Percentiles rank a stretch among this genome's conserved stretches.
These are phyloP conservation scores for Menidia menidia DNA, from an alignment of 2,797 vertebrate species.

Conservation along the genomic window DNA sequence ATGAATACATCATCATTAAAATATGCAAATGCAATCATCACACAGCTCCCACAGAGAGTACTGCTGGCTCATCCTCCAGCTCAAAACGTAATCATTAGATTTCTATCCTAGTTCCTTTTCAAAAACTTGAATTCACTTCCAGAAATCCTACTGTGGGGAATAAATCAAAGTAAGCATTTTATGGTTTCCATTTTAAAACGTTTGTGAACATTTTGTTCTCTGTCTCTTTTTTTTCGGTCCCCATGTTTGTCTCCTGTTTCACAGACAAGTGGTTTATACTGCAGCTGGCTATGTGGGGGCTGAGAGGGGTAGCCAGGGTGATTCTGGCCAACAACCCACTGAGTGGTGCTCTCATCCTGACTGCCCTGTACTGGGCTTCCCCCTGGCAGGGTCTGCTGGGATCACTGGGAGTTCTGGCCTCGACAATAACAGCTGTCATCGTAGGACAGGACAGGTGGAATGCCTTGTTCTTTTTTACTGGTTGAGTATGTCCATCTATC, in stretches of 20 bases:
- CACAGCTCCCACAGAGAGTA: conserved; percentile 15
- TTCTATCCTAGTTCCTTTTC: neutral
- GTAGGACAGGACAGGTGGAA: conserved; percentile 74
- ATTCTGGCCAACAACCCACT: conserved; percentile 83
- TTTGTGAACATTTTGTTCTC: neutral
- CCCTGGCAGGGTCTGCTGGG: conserved; percentile 82
- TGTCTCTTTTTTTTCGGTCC: neutral
- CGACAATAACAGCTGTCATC: conserved; percentile 80
- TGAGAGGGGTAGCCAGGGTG: conserved; percentile 78
- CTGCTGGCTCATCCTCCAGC: conserved; percentile 2
- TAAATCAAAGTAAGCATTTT: neutral
- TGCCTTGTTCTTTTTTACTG: no score
- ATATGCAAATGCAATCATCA: conserved; percentile 38
- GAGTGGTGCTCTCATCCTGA: conserved; percentile 78
- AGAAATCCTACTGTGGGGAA: neutral
- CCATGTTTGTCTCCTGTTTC: conserved; percentile 21
- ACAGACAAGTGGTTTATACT: conserved; percentile 72
- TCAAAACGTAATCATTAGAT: conserved; percentile 31
- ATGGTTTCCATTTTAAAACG: neutral
- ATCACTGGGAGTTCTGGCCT: conserved; percentile 73
- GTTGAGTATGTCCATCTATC: no score
- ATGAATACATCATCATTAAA: conserved; percentile 23
- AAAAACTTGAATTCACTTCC: conserved; percentile 6
- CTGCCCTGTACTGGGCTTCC: conserved; percentile 75
- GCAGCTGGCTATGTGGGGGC: conserved; percentile 77